phyloP scores from a whole-genome alignment of 2,797 vertebrate species.

The Clarias platycephalus region DNA sequence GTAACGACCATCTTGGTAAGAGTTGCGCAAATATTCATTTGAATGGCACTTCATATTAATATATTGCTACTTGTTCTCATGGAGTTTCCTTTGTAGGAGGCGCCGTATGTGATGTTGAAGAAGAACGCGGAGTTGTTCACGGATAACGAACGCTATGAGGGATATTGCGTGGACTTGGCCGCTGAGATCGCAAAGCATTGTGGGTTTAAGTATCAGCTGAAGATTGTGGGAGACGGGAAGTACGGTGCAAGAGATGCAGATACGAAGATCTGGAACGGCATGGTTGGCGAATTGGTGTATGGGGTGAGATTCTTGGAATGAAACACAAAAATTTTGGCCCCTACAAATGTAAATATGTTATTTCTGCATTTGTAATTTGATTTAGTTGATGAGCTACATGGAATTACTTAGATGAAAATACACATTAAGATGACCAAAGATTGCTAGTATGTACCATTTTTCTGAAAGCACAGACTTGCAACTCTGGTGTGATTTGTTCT shows the following conservation, averaged over 20 bases:
- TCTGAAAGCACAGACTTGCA: background rate
- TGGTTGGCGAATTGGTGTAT: conserved; percentile 98
- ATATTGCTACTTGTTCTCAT: background rate
- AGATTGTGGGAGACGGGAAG: conserved; percentile 95
- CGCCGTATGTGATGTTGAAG: conserved; percentile 97
- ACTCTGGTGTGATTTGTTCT: background rate
- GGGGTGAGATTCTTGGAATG: conserved; percentile 79
- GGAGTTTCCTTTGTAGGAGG: conserved; percentile 75
- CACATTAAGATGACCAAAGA: background rate
- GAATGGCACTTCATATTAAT: background rate
- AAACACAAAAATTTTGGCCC: background rate
- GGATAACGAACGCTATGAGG: conserved; percentile 94
- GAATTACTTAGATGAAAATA: background rate
- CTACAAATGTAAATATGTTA: background rate
- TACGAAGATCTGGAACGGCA: conserved; percentile 98
- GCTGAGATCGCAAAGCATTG: conserved; percentile 97
- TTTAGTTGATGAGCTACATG: background rate
- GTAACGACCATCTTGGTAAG: conserved; percentile 82
- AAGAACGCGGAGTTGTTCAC: conserved; percentile 94
- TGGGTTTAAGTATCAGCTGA: conserved; percentile 94
- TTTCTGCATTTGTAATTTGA: background rate
- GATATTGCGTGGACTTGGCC: conserved; percentile 94
- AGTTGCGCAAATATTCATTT: background rate
- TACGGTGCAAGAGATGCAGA: conserved; percentile 96
- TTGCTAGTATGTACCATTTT: background rate